phyloP scores from a whole-genome alignment of 2,113 vertebrate species.

The Oreochromis tanganicae region DNA sequence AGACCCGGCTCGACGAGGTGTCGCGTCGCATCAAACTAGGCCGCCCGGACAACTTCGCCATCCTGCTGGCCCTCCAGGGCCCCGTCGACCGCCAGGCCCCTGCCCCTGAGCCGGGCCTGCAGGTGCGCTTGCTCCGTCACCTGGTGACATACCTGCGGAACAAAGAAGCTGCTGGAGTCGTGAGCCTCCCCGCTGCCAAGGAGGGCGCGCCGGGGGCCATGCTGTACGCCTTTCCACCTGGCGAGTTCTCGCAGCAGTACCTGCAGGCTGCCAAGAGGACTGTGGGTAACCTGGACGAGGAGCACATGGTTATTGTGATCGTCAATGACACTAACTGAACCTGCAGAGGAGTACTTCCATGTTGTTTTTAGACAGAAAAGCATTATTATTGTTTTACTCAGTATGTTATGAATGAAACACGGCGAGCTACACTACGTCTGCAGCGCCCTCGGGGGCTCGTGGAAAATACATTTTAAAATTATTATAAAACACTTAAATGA shows the following conservation, averaged over 20 bases:
- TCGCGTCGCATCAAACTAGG: constrained; percentile 89
- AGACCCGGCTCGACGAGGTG: constrained; percentile 95
- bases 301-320: constrained; percentile 95
- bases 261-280: constrained; percentile 89
- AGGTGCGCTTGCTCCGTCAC: constrained; percentile 93
- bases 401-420: not conserved
- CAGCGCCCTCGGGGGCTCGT: not conserved
- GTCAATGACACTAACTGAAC: constrained; percentile 86
- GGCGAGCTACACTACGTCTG: constrained; percentile 1
- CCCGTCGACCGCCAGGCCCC: constrained; percentile 68
- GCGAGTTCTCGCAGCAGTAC: constrained; percentile 94
- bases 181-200: constrained; percentile 87
- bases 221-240: constrained; percentile 96
- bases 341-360: not conserved
- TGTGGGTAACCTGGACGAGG: constrained; percentile 90
- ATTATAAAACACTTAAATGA: not conserved
- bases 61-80: constrained; percentile 91
- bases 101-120: constrained; percentile 83
- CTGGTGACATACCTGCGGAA: constrained; percentile 98
- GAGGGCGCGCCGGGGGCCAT: constrained; percentile 86
- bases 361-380: constrained; percentile 8
- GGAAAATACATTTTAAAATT: not conserved
- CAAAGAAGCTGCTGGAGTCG: constrained; percentile 97
- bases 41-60: constrained; percentile 85
- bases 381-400: not conserved